Base-by-base conservation (phyloP, 2,888 invertebrate genomes). In the Phyllotreta cruciferae region DNA sequence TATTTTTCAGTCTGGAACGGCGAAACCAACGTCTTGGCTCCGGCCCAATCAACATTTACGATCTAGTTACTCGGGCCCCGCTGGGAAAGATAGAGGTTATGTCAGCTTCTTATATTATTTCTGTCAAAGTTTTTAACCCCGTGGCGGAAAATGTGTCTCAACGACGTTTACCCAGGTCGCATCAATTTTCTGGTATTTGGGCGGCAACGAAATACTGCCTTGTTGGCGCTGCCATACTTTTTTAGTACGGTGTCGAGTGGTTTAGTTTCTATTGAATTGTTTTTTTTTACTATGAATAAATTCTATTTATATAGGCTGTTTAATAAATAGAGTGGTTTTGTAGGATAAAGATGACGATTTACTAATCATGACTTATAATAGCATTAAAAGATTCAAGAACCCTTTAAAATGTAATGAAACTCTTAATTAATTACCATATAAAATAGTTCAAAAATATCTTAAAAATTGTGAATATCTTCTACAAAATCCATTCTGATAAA, bases 41-140 rank as follows among this genome's bases (percentile, higher is more conserved):
- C 37, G 50, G 39, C 58, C 58, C 58, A 58, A 58, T 58, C 58
- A 50, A 41, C 50, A 50, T 49, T 58, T 50, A 58, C 49, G 58
- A 41, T 58, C 56, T 56, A 56, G 56, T 56, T 56, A 36, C 44
- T 14, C 44, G 56, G 13, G 45, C 41, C 56, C 56, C 56, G 56
- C 56, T 56, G 56, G 58, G 41, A 50, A 58, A 58, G 50, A 49
- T 58, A 57, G 58, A 62, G 62, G 62, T 62, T 65, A 58, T 65
- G 62, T 65, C 65, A 62, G 45, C 55, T 55, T 58, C 62, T 65
- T 62, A 61, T 57, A 61, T 61, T 64, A 65, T 58, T 55, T 50
- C 52, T 56, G 58, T 58, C 62, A 65, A 64, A 61, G 44, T 62
- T 55, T 58, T 65, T 55, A 52, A 47, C 52, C 56, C 45, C 50